A percentile compares a stretch with the other conserved stretches of the same genome.
Conservation (phyloP, 2,888 invertebrate genomes). For the Athalia circularis region DNA sequence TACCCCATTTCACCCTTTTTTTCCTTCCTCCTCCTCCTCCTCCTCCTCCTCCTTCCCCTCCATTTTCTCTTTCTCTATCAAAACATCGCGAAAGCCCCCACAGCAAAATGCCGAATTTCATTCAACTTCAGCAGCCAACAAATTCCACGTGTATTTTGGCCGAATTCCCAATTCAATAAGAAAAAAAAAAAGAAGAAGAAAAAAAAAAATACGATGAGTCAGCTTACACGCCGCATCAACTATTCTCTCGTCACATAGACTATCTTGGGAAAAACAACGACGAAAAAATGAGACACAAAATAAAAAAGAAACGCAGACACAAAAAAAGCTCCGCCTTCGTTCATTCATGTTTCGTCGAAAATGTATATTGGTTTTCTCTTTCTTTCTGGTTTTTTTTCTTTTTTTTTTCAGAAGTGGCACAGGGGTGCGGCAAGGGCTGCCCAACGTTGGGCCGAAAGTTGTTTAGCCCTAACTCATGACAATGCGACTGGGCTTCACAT, state of each 20-base stretch:
- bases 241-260: neutral
- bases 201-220: neutral
- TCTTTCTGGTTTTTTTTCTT: slow-evolving; percentile 21
- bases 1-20: no score
- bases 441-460: slow-evolving; percentile 84
- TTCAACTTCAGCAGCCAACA: no score
- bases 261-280: neutral
- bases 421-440: slow-evolving; percentile 82
- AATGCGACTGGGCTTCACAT: slow-evolving; percentile 80
- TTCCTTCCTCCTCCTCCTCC: no score
- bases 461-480: slow-evolving; percentile 83
- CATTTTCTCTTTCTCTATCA: neutral
- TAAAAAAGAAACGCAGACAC: neutral
- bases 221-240: neutral
- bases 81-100: neutral
- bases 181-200: neutral
- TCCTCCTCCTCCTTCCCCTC: no score
- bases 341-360: no score
- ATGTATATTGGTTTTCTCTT: neutral
- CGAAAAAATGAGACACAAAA: neutral
- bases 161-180: neutral
- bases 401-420: slow-evolving; percentile 82
- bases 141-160: neutral
- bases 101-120: neutral
- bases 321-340: no score